Base-by-base conservation (phyloP, 2,888 invertebrate genomes). In the Leptogaster cylindrica region DNA sequence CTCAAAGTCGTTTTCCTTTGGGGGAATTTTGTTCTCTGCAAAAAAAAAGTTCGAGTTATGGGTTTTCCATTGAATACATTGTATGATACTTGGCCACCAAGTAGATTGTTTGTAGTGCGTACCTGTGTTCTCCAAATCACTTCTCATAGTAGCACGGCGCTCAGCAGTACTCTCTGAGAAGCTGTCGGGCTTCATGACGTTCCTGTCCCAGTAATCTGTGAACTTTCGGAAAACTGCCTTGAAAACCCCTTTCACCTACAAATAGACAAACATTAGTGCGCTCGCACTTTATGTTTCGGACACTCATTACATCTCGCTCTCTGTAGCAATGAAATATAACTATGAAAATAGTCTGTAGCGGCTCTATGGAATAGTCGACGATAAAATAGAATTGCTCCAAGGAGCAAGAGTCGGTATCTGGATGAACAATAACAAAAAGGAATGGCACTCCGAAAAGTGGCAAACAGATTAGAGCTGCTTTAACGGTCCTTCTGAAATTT, bases 381-480 rank as follows among this genome's bases (percentile, higher is more conserved):
- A 83, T 85, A 72, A 85, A 86, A 73, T 87, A 88, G 10, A 81
- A 75, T 73, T 88, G 85, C 72, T 87, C 86, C 71, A 73, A 76
- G 0, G 73, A 79, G 77, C 83, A 87, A 73, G 80, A 81, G 0
- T 79, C 79, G 0, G 86, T 84, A 12, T 79, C 78, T 2, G 86
- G 85, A 63, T 85, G 78, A 33, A 86, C 81, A 1, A 85, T 83
- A 0, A 87, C 86, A 64, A 89, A 78, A 14, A 89, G 80, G 73
- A 89, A 88, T 74, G 89, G 89, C 0, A 87, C 82, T 1, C 90
- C 90, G 72, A 90, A 88, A 31, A 90, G 79, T 0, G 89, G 89
- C 78, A 89, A 84, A 71, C 90, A 81, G 73, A 89, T 87, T 50
- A 89, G 73, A 0, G 88, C 87, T 0, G 89, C 88, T 74, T 87